A percentile compares a stretch with the other conserved stretches of the same genome.
These are phyloP conservation scores for Coenonympha arcania DNA, from an alignment of 2,888 invertebrate species.

Conservation along the genomic window DNA sequence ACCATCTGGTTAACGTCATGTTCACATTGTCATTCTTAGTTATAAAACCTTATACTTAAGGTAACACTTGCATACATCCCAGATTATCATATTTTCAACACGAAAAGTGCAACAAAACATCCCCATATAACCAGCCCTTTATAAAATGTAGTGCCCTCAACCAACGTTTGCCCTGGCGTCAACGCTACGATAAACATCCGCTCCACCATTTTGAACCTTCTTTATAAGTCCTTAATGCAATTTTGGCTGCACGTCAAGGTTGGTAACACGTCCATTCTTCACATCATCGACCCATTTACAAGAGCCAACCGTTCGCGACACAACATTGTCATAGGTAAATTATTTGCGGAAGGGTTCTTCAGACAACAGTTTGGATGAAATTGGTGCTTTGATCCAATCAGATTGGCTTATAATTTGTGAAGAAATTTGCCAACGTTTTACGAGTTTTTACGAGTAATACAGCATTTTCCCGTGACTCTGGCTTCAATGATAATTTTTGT, in stretches of 20 bases:
- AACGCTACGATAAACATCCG: background rate
- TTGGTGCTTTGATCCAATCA: too few species aligned
- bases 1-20: too few species aligned
- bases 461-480: too few species aligned
- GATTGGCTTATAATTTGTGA: too few species aligned
- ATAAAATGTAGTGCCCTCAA: constrained; percentile 4
- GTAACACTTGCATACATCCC: too few species aligned
- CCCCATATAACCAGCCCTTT: background rate
- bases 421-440: too few species aligned
- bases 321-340: constrained; percentile 6
- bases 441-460: too few species aligned
- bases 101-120: background rate
- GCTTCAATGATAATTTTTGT: too few species aligned
- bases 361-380: too few species aligned
- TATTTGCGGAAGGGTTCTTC: background rate
- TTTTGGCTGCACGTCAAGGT: background rate
- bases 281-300: constrained; percentile 7
- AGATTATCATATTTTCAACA: too few species aligned
- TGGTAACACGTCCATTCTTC: background rate
- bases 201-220: background rate
- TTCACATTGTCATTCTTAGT: too few species aligned
- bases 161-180: constrained; percentile 1
- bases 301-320: background rate
- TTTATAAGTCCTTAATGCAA: background rate
- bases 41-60: too few species aligned